Base-by-base conservation (phyloP, 37 sponge, comb jelly and placozoan genomes). In the Amphimedon queenslandica region DNA sequence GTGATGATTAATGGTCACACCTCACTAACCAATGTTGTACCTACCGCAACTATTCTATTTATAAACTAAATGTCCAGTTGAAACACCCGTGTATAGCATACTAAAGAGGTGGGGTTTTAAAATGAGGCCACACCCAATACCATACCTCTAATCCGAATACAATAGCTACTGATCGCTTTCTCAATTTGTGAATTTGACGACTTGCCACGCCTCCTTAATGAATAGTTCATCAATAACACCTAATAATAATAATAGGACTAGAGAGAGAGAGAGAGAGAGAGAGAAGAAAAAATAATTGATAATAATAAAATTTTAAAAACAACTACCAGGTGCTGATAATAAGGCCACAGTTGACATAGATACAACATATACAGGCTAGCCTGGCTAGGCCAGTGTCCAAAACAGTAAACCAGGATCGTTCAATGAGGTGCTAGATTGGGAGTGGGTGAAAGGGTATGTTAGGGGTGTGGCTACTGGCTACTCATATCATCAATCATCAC, bases 61-160 rank as follows among this genome's bases (percentile, higher is more conserved):
- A n/a, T n/a, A n/a, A n/a, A n/a, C n/a, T n/a, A n/a, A n/a, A n/a
- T n/a, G n/a, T n/a, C n/a, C n/a, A n/a, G n/a, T n/a, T n/a, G n/a
- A n/a, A n/a, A n/a, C n/a, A n/a, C n/a, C n/a, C n/a, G n/a, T n/a
- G n/a, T 18, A 98, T 88, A 36, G 90, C 87, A 84, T 94, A 98
- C 89, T 98, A 71, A 76, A 31, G 25, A 81, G 20, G 10, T 63
- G 10, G 8, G 6, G 31, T 63, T 6, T 30, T 21, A 30, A 63
- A 63, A 63, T 25, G 21, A 28, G 20, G 28, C 24, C 8, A n/a
- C 20, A n/a, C 10, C 21, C 20, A 16, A 63, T 30, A 16, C 28
- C 76, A 27, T 55, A 89, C 94, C 81, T 96, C 96, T 6, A 96
- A 73, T 38, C 90, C 93, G 92, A 92, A 96, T 30, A 96, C 96